Conservation (phyloP, 2,797 vertebrate genomes). For the Mus minutoides region DNA sequence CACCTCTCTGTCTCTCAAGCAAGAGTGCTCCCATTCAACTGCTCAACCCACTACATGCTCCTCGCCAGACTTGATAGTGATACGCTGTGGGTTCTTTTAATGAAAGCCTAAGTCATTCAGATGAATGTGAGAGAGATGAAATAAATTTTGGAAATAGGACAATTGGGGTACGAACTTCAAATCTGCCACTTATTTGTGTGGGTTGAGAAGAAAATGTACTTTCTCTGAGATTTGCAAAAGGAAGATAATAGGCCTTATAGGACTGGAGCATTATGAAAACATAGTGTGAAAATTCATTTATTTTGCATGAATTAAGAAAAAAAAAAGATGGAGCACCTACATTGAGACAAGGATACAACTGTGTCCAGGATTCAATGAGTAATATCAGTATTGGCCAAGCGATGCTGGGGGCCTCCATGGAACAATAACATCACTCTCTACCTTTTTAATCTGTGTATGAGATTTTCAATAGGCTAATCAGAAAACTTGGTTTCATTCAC, state of each 20-base stretch:
- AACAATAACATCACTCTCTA: too few species aligned
- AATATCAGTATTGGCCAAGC: not conserved
- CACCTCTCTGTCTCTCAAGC: not conserved
- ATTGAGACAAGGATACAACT: not conserved
- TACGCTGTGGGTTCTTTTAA: not conserved
- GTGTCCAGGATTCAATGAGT: not conserved
- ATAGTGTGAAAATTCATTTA: not conserved
- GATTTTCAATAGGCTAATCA: not conserved
- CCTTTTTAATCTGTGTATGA: not conserved
- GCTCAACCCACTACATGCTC: too few species aligned
- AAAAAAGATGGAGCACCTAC: not conserved
- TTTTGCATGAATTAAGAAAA: not conserved
- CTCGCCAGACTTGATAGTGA: not conserved
- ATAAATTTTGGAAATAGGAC: not conserved
- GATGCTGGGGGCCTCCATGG: not conserved
- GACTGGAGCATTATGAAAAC: not conserved
- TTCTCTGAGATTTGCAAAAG: constrained; percentile 2
- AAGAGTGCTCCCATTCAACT: not conserved
- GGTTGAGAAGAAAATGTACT: not conserved
- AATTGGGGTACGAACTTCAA: constrained; percentile 11
- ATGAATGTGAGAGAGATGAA: not conserved
- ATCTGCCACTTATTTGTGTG: not conserved
- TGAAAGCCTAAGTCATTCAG: not conserved
- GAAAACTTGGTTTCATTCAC: constrained; percentile 11
- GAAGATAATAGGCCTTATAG: not conserved